A percentile compares a stretch with the other conserved stretches of the same genome.
Evolutionary conservation across 1,140 invertebrate genomes (phyloP).

Genomic region (Papilio polyxenes): DNA sequence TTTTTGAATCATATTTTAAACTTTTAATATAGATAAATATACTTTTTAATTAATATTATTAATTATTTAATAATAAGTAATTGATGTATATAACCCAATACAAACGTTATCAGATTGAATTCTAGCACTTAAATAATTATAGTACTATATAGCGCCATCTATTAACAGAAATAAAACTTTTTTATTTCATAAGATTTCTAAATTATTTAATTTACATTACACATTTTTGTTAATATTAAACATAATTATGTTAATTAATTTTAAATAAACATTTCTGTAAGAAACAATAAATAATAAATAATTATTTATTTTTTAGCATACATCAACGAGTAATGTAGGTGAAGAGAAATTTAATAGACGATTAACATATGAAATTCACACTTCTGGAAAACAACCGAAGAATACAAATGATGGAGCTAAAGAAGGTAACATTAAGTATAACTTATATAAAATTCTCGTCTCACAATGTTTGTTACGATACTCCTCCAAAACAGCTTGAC

Average conservation of each 20-base stretch:
- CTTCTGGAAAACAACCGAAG: background rate
- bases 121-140: background rate
- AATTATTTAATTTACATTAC: too few relatives aligned
- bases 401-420: background rate
- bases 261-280: too few relatives aligned
- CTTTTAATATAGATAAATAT: background rate
- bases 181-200: background rate
- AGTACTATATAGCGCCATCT: background rate
- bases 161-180: background rate
- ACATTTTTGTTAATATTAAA: too few relatives aligned
- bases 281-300: background rate
- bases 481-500: too few relatives aligned
- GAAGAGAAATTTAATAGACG: background rate
- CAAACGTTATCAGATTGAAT: background rate
- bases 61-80: too few relatives aligned
- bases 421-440: background rate
- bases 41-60: background rate
- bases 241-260: too few relatives aligned
- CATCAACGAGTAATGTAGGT: background rate
- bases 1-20: background rate
- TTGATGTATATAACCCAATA: too few relatives aligned
- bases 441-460: too few relatives aligned
- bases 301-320: background rate
- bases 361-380: slow-evolving; percentile 1
- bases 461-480: too few relatives aligned